Conservation (phyloP, 2,797 vertebrate genomes). For the Momotus momota region DNA sequence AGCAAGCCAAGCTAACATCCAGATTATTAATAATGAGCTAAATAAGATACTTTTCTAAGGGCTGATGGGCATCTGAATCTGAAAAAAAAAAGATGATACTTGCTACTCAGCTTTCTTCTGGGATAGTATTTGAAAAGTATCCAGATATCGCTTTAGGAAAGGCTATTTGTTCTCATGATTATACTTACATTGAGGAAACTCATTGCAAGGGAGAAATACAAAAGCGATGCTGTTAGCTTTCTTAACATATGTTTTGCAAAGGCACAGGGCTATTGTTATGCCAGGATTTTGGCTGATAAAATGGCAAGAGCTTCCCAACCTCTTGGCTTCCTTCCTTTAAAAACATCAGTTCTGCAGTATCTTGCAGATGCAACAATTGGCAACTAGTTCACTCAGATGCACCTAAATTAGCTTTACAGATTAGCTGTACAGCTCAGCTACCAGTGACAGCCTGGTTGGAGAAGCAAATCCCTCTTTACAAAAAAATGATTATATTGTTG, state of each 20-base stretch:
- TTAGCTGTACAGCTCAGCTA: background rate
- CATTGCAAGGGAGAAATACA: background rate
- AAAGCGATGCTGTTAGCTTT: background rate
- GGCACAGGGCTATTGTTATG: background rate
- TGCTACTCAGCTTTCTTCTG: background rate
- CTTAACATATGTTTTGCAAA: background rate
- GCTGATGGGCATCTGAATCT: constrained; percentile 29
- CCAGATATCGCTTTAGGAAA: background rate
- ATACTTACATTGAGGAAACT: background rate
- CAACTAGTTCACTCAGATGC: background rate
- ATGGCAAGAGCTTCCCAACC: background rate
- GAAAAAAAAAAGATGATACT: constrained; percentile 5
- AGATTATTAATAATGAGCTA: constrained; percentile 56
- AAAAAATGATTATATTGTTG: background rate
- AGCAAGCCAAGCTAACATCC: constrained; percentile 55
- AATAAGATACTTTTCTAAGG: constrained; percentile 47
- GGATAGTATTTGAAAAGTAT: background rate
- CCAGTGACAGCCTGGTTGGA: background rate
- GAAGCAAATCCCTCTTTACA: background rate
- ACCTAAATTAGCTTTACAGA: background rate
- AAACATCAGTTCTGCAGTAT: background rate
- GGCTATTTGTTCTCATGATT: background rate
- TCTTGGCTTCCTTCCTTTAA: background rate
- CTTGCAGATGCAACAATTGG: background rate
- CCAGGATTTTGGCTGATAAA: background rate